phyloP scores from a whole-genome alignment of 2,888 invertebrate species.

The Alviniconcha strummeri region DNA sequence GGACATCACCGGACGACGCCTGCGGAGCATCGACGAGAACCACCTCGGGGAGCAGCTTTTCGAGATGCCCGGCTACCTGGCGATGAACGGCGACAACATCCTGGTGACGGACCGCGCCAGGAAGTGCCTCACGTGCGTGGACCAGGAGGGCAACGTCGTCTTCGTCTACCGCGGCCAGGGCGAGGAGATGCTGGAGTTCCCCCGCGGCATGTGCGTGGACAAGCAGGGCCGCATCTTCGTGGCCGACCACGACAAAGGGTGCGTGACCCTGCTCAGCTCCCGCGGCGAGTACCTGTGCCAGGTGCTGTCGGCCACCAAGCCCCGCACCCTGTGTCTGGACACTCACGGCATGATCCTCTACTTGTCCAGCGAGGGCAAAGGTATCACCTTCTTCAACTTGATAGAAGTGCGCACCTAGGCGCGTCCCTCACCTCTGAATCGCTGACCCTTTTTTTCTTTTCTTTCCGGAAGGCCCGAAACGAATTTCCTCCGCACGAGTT shows the following conservation, averaged over 20 bases:
- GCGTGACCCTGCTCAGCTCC: conserved; percentile 1
- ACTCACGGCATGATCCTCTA: conserved; percentile 24
- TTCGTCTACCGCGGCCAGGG: conserved; percentile 18
- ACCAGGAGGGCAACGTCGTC: conserved; percentile 28
- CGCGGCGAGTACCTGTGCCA: conserved; percentile 25
- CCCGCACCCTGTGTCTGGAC: conserved; percentile 32
- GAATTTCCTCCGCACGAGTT: too few relatives aligned
- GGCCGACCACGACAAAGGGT: conserved; percentile 10
- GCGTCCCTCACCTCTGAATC: not conserved
- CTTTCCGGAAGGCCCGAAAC: not conserved
- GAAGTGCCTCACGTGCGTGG: conserved; percentile 31
- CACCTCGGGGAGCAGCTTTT: conserved; percentile 10
- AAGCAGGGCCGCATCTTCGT: conserved; percentile 27
- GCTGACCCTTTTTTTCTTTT: not conserved
- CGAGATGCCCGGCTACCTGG: conserved; percentile 32
- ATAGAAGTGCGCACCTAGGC: conserved; percentile 20
- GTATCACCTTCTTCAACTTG: conserved; percentile 35
- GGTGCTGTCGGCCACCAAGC: conserved; percentile 25
- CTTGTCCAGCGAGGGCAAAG: conserved; percentile 31
- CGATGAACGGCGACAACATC: conserved; percentile 29
- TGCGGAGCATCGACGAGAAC: conserved; percentile 30
- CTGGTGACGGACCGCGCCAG: conserved; percentile 33
- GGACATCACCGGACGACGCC: conserved; percentile 33
- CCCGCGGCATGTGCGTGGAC: conserved; percentile 24
- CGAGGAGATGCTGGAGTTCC: not conserved